Evolutionary conservation across 2,888 invertebrate species (phyloP).

Genomic region (Hirtodrosophila alboralis): DNA sequence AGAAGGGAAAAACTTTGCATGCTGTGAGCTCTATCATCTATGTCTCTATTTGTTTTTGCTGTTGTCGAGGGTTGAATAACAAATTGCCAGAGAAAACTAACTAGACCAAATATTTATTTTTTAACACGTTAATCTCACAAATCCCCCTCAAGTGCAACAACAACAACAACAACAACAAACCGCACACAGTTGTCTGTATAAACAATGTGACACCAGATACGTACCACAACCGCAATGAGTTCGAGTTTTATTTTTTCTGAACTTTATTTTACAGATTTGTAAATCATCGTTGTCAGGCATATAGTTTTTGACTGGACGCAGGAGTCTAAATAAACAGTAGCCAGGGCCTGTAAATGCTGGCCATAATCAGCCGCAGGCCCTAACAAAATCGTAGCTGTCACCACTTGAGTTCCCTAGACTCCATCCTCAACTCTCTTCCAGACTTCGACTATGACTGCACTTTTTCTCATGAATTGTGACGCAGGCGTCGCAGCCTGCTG

Average conservation of each 20-base stretch:
- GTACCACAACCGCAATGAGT: slow-evolving; percentile 53
- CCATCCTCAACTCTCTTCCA: slow-evolving; percentile 8
- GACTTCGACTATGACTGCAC: slow-evolving; percentile 33
- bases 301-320: slow-evolving; percentile 62
- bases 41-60: slow-evolving; percentile 60
- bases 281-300: slow-evolving; percentile 34
- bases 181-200: slow-evolving; percentile 71
- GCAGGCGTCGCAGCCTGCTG: slow-evolving; percentile 53
- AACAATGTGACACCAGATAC: slow-evolving; percentile 65
- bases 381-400: slow-evolving; percentile 59
- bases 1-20: slow-evolving; percentile 52
- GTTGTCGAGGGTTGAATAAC: slow-evolving; percentile 65
- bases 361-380: slow-evolving; percentile 69
- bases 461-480: slow-evolving; percentile 67
- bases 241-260: slow-evolving; percentile 34
- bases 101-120: slow-evolving; percentile 80
- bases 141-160: slow-evolving; percentile 67
- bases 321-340: slow-evolving; percentile 78
- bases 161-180: slow-evolving; percentile 39
- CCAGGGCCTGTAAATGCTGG: slow-evolving; percentile 28
- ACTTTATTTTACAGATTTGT: slow-evolving; percentile 47
- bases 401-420: slow-evolving; percentile 60
- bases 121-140: slow-evolving; percentile 79
- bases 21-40: slow-evolving; percentile 18
- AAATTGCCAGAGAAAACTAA: slow-evolving; percentile 74